Evolutionary conservation across 2,113 vertebrate genomes (phyloP).

Genomic region (Cathartes aura): DNA sequence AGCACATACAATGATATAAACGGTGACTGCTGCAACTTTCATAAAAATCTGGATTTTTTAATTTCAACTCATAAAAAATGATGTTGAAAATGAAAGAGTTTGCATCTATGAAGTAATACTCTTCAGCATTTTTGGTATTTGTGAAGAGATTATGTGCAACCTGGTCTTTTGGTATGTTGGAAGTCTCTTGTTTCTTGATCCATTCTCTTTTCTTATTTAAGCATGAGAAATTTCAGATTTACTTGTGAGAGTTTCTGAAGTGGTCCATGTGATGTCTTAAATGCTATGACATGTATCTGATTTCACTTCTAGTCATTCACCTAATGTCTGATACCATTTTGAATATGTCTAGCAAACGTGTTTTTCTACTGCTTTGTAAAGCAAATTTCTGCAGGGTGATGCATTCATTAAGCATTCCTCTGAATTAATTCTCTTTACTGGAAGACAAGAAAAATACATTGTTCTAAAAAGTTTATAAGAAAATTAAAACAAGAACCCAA

Average conservation of each 20-base stretch:
- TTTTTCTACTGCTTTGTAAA: neutral
- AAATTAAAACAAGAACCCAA: neutral
- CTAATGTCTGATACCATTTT: neutral
- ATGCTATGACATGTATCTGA: neutral
- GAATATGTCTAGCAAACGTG: neutral
- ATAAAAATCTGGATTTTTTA: neutral
- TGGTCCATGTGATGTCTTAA: neutral
- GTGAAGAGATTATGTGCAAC: neutral
- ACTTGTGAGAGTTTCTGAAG: neutral
- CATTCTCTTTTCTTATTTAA: neutral
- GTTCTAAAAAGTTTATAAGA: neutral
- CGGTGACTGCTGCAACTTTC: neutral
- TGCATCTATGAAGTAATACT: neutral
- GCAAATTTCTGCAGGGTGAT: neutral
- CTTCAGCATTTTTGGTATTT: neutral
- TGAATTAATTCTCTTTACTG: neutral
- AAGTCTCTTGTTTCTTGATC: neutral
- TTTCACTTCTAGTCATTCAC: neutral
- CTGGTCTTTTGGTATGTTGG: neutral
- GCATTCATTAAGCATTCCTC: neutral
- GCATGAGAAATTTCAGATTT: neutral
- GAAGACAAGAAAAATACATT: neutral
- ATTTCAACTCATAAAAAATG: neutral
- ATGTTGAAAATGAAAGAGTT: neutral
- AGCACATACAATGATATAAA: neutral